Conservation (phyloP, 30 jellyfish, hydroid and myxozoan genomes). For the Hydra vulgaris region DNA sequence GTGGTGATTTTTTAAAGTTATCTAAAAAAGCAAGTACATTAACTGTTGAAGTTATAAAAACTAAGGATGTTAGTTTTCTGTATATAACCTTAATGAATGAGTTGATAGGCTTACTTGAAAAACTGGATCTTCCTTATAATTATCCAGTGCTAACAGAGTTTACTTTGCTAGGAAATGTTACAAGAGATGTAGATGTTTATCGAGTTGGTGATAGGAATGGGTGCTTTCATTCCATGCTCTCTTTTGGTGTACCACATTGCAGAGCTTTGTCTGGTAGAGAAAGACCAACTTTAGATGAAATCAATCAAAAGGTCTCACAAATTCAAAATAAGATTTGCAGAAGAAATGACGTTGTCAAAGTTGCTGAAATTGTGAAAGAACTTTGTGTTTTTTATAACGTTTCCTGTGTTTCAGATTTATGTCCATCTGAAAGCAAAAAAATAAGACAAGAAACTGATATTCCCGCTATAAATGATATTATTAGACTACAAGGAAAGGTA, state of each 20-base stretch:
- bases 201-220: slow-evolving; percentile 21
- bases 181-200: slow-evolving; percentile 2
- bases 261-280: slow-evolving; percentile 8
- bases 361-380: slow-evolving; percentile 26
- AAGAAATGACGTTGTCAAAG: slow-evolving; percentile 3
- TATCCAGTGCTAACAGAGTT: slow-evolving; percentile 9
- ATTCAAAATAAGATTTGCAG: slow-evolving; percentile 23
- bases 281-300: slow-evolving; percentile 22
- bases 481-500: slow-evolving; percentile 50
- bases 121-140: background rate
- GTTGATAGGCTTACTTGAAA: slow-evolving; percentile 8
- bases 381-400: slow-evolving; percentile 22
- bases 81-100: background rate
- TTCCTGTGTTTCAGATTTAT: slow-evolving; percentile 9
- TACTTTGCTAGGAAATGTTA: slow-evolving; percentile 3
- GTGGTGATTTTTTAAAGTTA: slow-evolving; percentile 11
- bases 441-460: slow-evolving; percentile 43
- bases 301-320: slow-evolving; percentile 18
- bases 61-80: background rate
- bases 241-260: slow-evolving; percentile 11
- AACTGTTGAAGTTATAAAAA: background rate
- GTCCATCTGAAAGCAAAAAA: slow-evolving; percentile 20
- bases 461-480: slow-evolving; percentile 47
- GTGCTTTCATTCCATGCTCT: background rate
- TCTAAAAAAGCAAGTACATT: slow-evolving; percentile 1